Evolutionary conservation across 2,888 invertebrate species (phyloP).

Genomic region (Fissipunctia ypsillon): DNA sequence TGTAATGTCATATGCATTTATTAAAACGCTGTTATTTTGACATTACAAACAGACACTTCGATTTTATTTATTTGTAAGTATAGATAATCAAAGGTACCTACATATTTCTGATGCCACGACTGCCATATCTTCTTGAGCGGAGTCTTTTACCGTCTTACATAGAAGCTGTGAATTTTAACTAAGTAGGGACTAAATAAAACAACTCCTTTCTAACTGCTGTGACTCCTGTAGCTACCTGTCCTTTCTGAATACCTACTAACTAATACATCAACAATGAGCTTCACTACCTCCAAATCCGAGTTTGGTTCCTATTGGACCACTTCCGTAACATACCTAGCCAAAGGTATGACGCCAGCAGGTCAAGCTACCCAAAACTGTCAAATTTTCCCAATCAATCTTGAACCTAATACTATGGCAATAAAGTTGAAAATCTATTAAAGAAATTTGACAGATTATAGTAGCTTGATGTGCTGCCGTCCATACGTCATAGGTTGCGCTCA

Average conservation of each 20-base stretch:
- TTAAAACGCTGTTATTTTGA: too few relatives aligned
- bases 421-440: too few relatives aligned
- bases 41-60: too few relatives aligned
- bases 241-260: background rate
- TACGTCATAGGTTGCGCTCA: slow-evolving; percentile 34
- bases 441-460: too few relatives aligned
- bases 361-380: too few relatives aligned
- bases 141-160: background rate
- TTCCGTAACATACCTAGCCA: slow-evolving; percentile 24
- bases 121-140: background rate
- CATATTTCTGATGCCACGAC: background rate
- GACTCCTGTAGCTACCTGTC: background rate
- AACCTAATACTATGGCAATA: too few relatives aligned
- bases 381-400: too few relatives aligned
- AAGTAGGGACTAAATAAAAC: background rate
- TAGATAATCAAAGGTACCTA: too few relatives aligned
- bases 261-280: slow-evolving; percentile 5
- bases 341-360: too few relatives aligned
- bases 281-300: background rate
- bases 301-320: background rate
- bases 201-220: background rate
- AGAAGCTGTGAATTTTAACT: background rate
- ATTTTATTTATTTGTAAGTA: too few relatives aligned
- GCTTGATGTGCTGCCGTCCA: too few relatives aligned
- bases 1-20: too few relatives aligned